phyloP scores from a whole-genome alignment of 2,113 vertebrate species.

The Platysteira castanea region DNA sequence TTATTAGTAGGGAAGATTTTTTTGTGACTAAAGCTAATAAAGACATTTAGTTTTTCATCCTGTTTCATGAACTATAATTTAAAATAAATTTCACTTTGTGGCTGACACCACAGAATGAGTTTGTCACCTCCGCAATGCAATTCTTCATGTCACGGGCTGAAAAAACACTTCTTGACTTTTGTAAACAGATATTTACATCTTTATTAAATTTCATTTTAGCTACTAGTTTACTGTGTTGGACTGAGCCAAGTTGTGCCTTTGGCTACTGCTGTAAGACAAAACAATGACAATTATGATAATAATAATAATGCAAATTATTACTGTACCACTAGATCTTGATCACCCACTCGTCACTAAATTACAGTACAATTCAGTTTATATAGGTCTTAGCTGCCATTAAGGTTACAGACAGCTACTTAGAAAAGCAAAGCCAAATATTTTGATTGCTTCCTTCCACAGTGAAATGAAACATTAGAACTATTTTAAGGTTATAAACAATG shows the following conservation, averaged over 20 bases:
- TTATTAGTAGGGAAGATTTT: not conserved
- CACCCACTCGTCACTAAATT: not conserved
- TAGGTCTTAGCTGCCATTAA: not conserved
- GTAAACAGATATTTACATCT: not conserved
- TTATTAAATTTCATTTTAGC: not conserved
- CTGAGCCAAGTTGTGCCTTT: not conserved
- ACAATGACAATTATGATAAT: not conserved
- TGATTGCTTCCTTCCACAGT: not conserved
- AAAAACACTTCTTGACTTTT: not conserved
- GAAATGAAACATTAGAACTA: not conserved
- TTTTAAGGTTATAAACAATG: not conserved
- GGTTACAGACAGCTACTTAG: not conserved
- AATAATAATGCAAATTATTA: not conserved
- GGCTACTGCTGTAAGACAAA: not conserved
- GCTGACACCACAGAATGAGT: not conserved
- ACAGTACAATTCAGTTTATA: not conserved
- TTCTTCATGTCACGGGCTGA: not conserved
- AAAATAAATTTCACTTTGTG: not conserved
- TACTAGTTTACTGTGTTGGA: not conserved
- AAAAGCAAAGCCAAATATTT: slow-evolving; percentile 7
- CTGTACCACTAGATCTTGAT: not conserved
- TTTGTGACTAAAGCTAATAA: not conserved
- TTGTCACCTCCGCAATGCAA: not conserved
- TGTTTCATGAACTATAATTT: not conserved
- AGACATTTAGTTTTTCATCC: not conserved